Evolutionary conservation across 2,797 vertebrate genomes (phyloP), one percentile per base, ranked within the genome.

Genomic region (Nannoperca obscura): DNA sequence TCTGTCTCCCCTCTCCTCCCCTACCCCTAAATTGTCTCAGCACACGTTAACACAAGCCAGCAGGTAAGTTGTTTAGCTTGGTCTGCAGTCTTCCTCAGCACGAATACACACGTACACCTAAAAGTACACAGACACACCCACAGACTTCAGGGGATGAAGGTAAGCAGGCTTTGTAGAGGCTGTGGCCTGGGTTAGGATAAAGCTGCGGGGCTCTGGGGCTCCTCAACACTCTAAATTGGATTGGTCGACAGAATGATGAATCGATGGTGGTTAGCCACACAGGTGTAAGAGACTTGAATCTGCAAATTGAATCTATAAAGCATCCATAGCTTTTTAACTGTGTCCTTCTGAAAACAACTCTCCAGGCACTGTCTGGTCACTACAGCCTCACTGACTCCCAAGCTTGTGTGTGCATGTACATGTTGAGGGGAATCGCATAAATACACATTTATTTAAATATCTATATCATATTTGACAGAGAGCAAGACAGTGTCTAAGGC

Each of bases 181-280:
- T 93, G 85, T 86, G 80, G 91, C 90, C 90, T 81, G 89, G 84
- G 90, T 93, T 92, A 89, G 91, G 93, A 94, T 94, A 92, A 92
- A 91, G 87, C 93, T 93, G 81, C 78, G 64, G 86, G 92, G 83
- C 89, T 91, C 86, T 89, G 71, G 71, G 81, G 86, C 88, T 91
- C 83, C 86, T 91, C 77, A 69, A 83, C 90, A 83, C 85, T 93
- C 86, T 88, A 93, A 95, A 94, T 93, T 92, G 93, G 90, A 93
- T 94, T 89, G 92, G 89, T 90, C 87, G 89, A 88, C 90, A 93
- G 89, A 92, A 92, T 93, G 93, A 94, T 93, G 87, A 93, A 94
- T 94, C 89, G 92, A 92, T 94, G 90, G 81, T 91, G 88, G 91
- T 93, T 92, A 91, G 90, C 92, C 91, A 90, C 92, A 93, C 89